Evolutionary conservation across 2,888 invertebrate genomes (phyloP).

Genomic region (Nudaria mundana): DNA sequence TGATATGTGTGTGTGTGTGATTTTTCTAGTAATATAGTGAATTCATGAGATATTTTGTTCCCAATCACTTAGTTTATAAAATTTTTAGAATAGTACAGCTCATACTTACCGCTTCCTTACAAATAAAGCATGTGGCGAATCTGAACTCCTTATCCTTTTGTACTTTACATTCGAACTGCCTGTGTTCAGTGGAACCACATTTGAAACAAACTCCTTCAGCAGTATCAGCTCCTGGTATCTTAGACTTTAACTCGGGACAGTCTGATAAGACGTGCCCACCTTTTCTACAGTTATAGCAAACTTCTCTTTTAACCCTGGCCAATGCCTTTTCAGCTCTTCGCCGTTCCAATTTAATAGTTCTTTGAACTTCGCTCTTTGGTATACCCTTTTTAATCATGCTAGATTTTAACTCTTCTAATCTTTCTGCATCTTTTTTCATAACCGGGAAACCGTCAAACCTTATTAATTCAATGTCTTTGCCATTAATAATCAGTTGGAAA

Average conservation of each 20-base stretch:
- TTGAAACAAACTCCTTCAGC: conserved; percentile 90
- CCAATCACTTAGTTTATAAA: too few species aligned
- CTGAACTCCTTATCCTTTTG: conserved; percentile 85
- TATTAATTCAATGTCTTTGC: conserved; percentile 82
- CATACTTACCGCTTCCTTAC: conserved; percentile 86
- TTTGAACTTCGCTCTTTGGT: conserved; percentile 84
- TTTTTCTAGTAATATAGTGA: too few species aligned
- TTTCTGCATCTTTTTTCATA: conserved; percentile 85
- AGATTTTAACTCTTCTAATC: conserved; percentile 81
- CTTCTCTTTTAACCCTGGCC: conserved; percentile 84
- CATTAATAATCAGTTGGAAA: conserved; percentile 82
- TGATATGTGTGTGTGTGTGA: too few species aligned
- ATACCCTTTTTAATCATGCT: conserved; percentile 85
- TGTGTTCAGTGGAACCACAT: conserved; percentile 94
- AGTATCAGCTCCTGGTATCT: conserved; percentile 68
- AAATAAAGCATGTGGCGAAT: conserved; percentile 94
- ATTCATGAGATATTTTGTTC: too few species aligned
- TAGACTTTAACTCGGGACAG: conserved; percentile 86
- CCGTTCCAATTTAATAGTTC: conserved; percentile 85
- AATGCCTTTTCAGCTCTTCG: conserved; percentile 87
- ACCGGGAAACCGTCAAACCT: conserved; percentile 87
- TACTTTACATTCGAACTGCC: conserved; percentile 87
- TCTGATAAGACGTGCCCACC: conserved; percentile 90
- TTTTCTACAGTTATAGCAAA: conserved; percentile 89
- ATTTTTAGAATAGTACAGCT: too few species aligned